Conservation (phyloP, 2,797 vertebrate species). For the Scarus forsteni region DNA sequence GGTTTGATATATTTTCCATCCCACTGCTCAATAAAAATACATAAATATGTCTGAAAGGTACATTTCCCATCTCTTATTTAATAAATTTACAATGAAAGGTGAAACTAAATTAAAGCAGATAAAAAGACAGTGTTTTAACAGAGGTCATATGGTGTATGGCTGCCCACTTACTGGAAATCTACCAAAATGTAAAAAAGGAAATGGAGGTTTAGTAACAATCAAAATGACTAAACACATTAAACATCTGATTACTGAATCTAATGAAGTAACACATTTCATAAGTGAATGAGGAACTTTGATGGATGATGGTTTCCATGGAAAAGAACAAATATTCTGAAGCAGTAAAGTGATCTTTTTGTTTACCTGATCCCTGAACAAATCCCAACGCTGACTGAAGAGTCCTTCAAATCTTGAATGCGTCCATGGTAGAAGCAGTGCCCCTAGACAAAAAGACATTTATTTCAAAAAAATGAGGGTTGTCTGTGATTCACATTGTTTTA, state of each 20-base stretch:
- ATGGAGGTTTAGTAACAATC: not conserved
- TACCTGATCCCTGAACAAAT: slow-evolving; percentile 91
- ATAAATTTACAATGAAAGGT: no score
- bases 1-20: no score
- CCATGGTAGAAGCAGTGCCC: slow-evolving; percentile 95
- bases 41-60: no score
- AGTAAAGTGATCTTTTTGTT: not conserved
- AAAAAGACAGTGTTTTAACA: no score
- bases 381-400: slow-evolving; percentile 89
- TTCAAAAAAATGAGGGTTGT: not conserved
- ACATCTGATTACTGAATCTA: slow-evolving; percentile 7
- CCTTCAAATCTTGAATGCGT: slow-evolving; percentile 74
- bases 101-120: not conserved
- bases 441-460: slow-evolving; percentile 66
- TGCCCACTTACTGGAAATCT: not conserved
- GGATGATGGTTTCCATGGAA: not conserved
- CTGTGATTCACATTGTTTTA: not conserved
- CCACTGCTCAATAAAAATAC: no score
- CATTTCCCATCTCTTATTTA: no score
- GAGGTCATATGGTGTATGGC: no score
- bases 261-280: slow-evolving; percentile 32
- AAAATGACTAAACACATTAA: not conserved
- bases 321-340: not conserved
- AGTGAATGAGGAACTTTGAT: not conserved
- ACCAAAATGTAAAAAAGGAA: not conserved